Evolutionary conservation across 2,888 invertebrate genomes (phyloP).

Genomic region (Zeuzera pyrina): DNA sequence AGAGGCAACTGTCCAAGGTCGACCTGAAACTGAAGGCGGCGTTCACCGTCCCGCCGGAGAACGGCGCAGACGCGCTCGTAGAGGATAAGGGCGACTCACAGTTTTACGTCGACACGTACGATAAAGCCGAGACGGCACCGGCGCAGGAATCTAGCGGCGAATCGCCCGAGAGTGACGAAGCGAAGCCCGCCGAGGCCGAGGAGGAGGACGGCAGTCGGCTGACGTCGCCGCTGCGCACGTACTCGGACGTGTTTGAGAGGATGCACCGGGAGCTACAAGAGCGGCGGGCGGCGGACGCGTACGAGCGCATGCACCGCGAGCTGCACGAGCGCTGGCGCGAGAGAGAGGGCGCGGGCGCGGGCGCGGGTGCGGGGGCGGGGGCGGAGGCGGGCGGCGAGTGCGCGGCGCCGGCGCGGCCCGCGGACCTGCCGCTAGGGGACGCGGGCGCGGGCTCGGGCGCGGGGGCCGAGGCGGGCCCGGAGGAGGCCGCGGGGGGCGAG

Average conservation of each 20-base stretch:
- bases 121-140: constrained; percentile 29
- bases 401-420: constrained; percentile 64
- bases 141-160: constrained; percentile 27
- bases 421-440: constrained; percentile 74
- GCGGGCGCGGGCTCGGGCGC: constrained; percentile 41
- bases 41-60: constrained; percentile 63
- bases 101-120: constrained; percentile 48
- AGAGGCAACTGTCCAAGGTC: constrained; percentile 86
- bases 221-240: constrained; percentile 44
- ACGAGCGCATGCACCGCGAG: constrained; percentile 21
- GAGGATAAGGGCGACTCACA: constrained; percentile 43
- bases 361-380: constrained; percentile 23
- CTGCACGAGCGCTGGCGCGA: constrained; percentile 60
- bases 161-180: constrained; percentile 29
- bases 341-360: constrained; percentile 28
- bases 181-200: constrained; percentile 18
- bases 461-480: constrained; percentile 47
- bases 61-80: constrained; percentile 35
- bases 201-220: constrained; percentile 23
- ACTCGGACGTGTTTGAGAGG: constrained; percentile 53
- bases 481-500: constrained; percentile 33
- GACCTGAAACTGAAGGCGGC: constrained; percentile 82
- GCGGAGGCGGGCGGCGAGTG: constrained; percentile 27
- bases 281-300: constrained; percentile 24
- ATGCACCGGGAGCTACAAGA: constrained; percentile 56